Base-by-base conservation (phyloP, 2,797 vertebrate species). In the Protosalanx chinensis region DNA sequence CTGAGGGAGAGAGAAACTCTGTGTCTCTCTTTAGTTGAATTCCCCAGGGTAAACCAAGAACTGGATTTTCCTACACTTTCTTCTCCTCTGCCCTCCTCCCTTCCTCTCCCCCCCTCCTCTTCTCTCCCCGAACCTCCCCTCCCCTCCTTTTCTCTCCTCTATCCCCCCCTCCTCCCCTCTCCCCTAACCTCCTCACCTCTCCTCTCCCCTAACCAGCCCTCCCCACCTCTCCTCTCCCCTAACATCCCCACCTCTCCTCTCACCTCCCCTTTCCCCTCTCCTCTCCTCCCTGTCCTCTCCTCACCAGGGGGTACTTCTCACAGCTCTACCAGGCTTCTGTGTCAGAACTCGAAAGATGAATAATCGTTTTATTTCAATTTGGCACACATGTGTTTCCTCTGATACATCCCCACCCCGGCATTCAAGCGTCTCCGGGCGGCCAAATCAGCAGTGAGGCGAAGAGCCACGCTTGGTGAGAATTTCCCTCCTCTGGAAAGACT, bases 361-460 rank as follows among this genome's bases (percentile, higher is more conserved):
- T 57, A 57, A 57, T 57, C 56, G 20, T 57, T 57, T 57, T n/a
- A 57, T 57, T 57, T 57, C 56, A 57, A 57, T 57, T 57, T 57
- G 18, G 6, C 56, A 57, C 56, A 57, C 56, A 57, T 57, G 56
- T 57, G 56, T 57, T 57, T 18, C 56, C 56, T 56, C 53, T 57
- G 56, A 57, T 57, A 57, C 18, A 57, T 57, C 20, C 20, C 56
- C 18, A 57, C 56, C 56, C 56, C 20, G 18, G 56, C n/a, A 57
- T 23, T 23, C 56, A 18, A 6, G 18, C 6, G 56, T 23, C 18
- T 23, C 8, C 18, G 18, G n/a, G 56, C 7, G 20, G 56, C 18
- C 5, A 57, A n/a, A 57, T 57, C 20, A 23, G 56, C 18, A 23
- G 56, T 0, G 56, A 57, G 7, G 56, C 56, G 20, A n/a, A 57